Percentiles rank a stretch among this genome's conserved stretches.
These are phyloP conservation scores for Natrix natrix DNA, from an alignment of 2,797 vertebrate species.

Conservation along the genomic window DNA sequence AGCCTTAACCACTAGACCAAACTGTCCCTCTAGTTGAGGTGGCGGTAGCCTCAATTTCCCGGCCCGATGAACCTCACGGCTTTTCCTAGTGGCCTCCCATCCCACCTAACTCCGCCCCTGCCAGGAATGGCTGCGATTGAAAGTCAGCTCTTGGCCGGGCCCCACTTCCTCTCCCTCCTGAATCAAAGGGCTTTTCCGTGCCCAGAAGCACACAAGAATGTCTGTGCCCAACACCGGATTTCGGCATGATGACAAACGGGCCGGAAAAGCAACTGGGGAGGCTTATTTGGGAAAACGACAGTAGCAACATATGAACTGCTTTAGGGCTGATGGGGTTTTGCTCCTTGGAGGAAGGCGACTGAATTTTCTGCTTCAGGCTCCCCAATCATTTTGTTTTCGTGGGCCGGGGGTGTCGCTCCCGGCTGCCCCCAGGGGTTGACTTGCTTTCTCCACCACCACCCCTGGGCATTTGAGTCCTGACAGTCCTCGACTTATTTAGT, in stretches of 20 bases:
- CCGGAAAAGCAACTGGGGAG: too few relatives aligned
- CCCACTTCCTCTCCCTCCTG: too few relatives aligned
- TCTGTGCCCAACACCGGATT: not conserved
- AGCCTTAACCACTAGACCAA: too few relatives aligned
- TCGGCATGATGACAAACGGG: too few relatives aligned
- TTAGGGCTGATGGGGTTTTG: not conserved
- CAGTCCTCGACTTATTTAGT: too few relatives aligned
- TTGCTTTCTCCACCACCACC: not conserved
- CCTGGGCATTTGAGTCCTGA: not conserved
- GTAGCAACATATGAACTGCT: not conserved
- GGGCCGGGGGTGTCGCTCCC: not conserved
- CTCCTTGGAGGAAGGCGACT: not conserved
- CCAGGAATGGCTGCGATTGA: too few relatives aligned
- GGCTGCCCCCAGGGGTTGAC: not conserved
- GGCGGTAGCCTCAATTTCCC: not conserved
- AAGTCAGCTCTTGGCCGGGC: not conserved
- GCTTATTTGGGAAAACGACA: not conserved
- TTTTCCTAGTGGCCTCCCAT: not conserved
- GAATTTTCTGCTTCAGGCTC: not conserved
- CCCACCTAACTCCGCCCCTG: not conserved
- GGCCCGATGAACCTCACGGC: accelerated
- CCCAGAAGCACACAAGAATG: not conserved
- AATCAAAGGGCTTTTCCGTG: not conserved
- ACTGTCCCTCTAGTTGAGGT: too few relatives aligned
- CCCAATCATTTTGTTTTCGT: not conserved